Evolutionary conservation across 2,888 invertebrate genomes (phyloP), one percentile per base, ranked within the genome.

Genomic region (Neoitamus cyanurus): DNA sequence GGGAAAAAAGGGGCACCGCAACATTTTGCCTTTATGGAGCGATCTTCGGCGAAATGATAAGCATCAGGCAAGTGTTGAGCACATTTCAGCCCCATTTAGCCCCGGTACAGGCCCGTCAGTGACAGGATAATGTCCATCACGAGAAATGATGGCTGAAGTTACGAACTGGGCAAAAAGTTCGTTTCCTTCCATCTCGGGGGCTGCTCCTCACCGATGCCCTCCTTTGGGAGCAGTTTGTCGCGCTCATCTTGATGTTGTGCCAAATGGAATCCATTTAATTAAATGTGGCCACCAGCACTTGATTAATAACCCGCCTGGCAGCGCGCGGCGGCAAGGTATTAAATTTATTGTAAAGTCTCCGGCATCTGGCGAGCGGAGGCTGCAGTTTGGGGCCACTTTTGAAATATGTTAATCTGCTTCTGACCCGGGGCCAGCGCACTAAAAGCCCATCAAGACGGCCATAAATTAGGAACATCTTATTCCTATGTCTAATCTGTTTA

Each of bases 191-290:
- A 58, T 42, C 5, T 42, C n/a, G n/a, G 42, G 42, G 42, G 0
- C 3, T 42, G n/a, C 42, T 42, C 42, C 42, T 42, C n/a, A 5
- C 13, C 15, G 28, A 7, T 13, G 0, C 68, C 3, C 1, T 11
- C 73, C 73, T 34, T 37, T 36, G 73, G 34, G 70, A 30, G 31
- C 73, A 37, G 34, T 73, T 73, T 73, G 36, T 73, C 73, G 11
- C 15, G 13, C 11, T 73, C 73, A n/a, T 73, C 25, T 36, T 73
- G 36, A 73, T 73, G 73, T 37, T 36, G 25, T 36, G 73, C 36
- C 36, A 73, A 73, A 73, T 73, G n/a, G 25, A 73, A 37, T 73
- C 37, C 73, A 36, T 73, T 73, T 73, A 73, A 73, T 73, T 73
- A 73, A 6, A 73, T 73, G 31, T 73, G 20, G 15, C 36, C 36